These are phyloP conservation scores for Atherix ibis DNA, from an alignment of 2,888 invertebrate species.

Conservation along the genomic window DNA sequence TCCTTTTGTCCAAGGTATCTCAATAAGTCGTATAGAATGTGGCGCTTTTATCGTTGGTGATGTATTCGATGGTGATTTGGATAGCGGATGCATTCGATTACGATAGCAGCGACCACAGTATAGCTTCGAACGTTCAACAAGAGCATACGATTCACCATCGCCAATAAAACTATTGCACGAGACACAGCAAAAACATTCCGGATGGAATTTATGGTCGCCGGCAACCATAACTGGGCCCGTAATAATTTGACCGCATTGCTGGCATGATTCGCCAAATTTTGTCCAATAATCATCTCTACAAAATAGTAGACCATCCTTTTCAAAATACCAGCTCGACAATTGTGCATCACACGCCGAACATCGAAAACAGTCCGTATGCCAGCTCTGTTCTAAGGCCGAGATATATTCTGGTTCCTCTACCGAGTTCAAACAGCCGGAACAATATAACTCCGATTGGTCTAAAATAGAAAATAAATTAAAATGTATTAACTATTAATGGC, in stretches of 20 bases:
- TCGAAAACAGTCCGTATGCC: constrained; percentile 84
- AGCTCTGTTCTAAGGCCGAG: constrained; percentile 66
- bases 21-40: constrained; percentile 72
- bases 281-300: constrained; percentile 82
- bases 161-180: constrained; percentile 72
- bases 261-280: constrained; percentile 76
- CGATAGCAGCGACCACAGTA: constrained; percentile 75
- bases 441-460: constrained; percentile 12
- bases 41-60: constrained; percentile 36
- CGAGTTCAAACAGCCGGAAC: constrained; percentile 22
- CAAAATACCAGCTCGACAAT: constrained; percentile 83
- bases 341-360: constrained; percentile 81
- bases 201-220: constrained; percentile 89
- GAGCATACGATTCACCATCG: constrained; percentile 81
- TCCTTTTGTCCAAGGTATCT: constrained; percentile 48
- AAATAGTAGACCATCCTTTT: constrained; percentile 76
- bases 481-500: too few relatives aligned
- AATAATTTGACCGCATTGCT: constrained; percentile 52
- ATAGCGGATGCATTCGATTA: constrained; percentile 40
- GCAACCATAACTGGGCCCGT: constrained; percentile 88
- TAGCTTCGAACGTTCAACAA: constrained; percentile 76
- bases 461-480: background rate
- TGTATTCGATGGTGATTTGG: constrained; percentile 17
- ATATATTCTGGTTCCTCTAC: constrained; percentile 51
- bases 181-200: constrained; percentile 83